Base-by-base conservation (phyloP, 2,888 invertebrate species). In the Lordiphosa fenestrarum region DNA sequence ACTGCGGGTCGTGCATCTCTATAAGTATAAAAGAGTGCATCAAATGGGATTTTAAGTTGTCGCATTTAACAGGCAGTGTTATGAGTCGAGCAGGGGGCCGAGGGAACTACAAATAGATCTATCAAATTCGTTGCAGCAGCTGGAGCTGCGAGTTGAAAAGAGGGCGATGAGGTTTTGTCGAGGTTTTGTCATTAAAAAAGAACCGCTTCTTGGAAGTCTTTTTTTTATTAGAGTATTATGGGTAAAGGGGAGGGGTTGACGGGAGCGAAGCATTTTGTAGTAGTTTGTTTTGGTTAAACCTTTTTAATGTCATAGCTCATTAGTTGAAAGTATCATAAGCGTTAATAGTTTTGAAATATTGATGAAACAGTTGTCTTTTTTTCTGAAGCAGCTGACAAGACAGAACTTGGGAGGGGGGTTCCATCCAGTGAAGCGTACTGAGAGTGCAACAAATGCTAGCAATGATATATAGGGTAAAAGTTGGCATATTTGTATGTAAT, bases 11-110 rank as follows among this genome's bases (percentile, higher is more conserved):
- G 30, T 52, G 41, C n/a, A 42, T 13, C 48, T 13, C 47, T 56
- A 48, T 82, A 70, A 66, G 58, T 69, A 83, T 78, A 84, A 82
- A 85, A 75, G 80, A 84, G 73, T 86, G 84, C 75, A 82, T 86
- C 83, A 82, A 84, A 86, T 86, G 86, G 85, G 85, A 86, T 76
- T 86, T 86, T 73, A 84, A 86, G 83, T 82, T 84, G 85, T 82
- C 70, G 73, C 85, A 82, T 84, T 84, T 78, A 84, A 71, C 75
- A 84, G 81, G 75, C 82, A 64, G 62, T 66, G 48, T 38, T 25
- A 6, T 23, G 38, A 2, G 30, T 10, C 10, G 9, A 13, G n/a
- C 35, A 6, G 9, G 21, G 15, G 36, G 2, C 15, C 36, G 33
- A 13, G 39, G n/a, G 19, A 25, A 49, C 39, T 85, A 84, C 85